phyloP scores from a whole-genome alignment of 2,888 invertebrate genomes.

The Quadroppia sp. region DNA sequence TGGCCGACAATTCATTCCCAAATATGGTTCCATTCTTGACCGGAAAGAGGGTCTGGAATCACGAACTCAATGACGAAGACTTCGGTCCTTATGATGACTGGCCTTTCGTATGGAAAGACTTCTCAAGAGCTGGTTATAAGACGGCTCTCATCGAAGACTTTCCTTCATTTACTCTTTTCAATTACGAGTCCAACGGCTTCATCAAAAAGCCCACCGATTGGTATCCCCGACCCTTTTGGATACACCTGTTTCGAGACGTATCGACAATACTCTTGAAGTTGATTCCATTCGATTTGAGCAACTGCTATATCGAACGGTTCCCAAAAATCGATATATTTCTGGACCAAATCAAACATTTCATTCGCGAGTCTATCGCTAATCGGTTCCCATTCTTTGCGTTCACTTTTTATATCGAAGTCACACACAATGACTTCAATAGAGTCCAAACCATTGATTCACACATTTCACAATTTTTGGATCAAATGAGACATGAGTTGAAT shows the following conservation, averaged over 20 bases:
- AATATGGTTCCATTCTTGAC: slow-evolving; percentile 76
- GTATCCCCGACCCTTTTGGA: slow-evolving; percentile 70
- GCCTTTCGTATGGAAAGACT: slow-evolving; percentile 79
- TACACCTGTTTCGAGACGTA: slow-evolving; percentile 49
- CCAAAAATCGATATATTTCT: slow-evolving; percentile 41
- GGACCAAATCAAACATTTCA: slow-evolving; percentile 36
- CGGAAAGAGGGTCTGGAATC: slow-evolving; percentile 56
- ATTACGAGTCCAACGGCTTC: slow-evolving; percentile 73
- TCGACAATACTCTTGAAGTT: slow-evolving; percentile 15
- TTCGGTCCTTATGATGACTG: slow-evolving; percentile 50
- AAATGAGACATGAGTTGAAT: slow-evolving; percentile 21
- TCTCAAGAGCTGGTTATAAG: slow-evolving; percentile 65
- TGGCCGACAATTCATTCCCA: slow-evolving; percentile 89
- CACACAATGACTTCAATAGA: slow-evolving; percentile 43
- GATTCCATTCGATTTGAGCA: slow-evolving; percentile 35
- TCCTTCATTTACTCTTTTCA: slow-evolving; percentile 71
- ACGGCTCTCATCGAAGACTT: slow-evolving; percentile 82
- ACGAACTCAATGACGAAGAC: slow-evolving; percentile 37
- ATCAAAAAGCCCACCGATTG: slow-evolving; percentile 78
- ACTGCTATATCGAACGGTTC: slow-evolving; percentile 36
- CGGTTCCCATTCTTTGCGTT: slow-evolving; percentile 39
- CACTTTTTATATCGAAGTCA: slow-evolving; percentile 43
- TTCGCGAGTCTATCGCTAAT: not conserved
- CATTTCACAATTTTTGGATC: slow-evolving; percentile 40
- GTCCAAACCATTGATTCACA: slow-evolving; percentile 40